Conservation (phyloP, 2,797 vertebrate species). For the Pseudomugil tenellus region DNA sequence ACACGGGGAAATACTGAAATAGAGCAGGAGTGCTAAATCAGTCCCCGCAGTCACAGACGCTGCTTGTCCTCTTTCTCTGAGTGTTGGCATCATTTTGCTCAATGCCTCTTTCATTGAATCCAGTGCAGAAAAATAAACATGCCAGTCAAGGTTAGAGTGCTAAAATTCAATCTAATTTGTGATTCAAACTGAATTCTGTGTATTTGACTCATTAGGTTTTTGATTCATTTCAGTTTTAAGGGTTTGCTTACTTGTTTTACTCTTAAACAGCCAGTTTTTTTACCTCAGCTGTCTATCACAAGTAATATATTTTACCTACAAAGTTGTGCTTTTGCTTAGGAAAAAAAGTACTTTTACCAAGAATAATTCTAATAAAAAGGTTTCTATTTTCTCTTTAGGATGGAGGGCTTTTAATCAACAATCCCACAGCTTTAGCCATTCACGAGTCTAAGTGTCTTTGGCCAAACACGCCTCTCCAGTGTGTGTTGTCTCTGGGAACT, state of each 20-base stretch:
- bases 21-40: slow-evolving; percentile 27
- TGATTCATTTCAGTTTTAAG: slow-evolving; percentile 1
- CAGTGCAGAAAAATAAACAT: background rate
- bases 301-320: slow-evolving; percentile 29
- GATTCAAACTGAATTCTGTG: background rate
- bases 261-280: slow-evolving; percentile 30
- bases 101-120: slow-evolving; percentile 22
- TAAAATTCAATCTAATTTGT: slow-evolving; percentile 5
- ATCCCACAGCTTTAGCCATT: slow-evolving; percentile 93
- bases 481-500: slow-evolving; percentile 93
- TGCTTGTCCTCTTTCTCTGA: slow-evolving; percentile 25
- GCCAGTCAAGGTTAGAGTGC: slow-evolving; percentile 6
- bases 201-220: background rate
- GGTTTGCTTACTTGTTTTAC: slow-evolving; percentile 31
- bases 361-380: background rate
- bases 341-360: background rate
- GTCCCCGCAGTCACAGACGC: slow-evolving; percentile 30
- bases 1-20: slow-evolving; percentile 22
- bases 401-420: slow-evolving; percentile 95
- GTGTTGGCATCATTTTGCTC: slow-evolving; percentile 22
- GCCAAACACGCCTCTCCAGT: slow-evolving; percentile 92
- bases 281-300: slow-evolving; percentile 42
- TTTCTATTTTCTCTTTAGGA: slow-evolving; percentile 80
- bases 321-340: background rate
- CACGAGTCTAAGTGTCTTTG: slow-evolving; percentile 96